These are phyloP conservation scores for Pseudococcus viburni DNA, from an alignment of 2,888 invertebrate genomes.

Conservation along the genomic window DNA sequence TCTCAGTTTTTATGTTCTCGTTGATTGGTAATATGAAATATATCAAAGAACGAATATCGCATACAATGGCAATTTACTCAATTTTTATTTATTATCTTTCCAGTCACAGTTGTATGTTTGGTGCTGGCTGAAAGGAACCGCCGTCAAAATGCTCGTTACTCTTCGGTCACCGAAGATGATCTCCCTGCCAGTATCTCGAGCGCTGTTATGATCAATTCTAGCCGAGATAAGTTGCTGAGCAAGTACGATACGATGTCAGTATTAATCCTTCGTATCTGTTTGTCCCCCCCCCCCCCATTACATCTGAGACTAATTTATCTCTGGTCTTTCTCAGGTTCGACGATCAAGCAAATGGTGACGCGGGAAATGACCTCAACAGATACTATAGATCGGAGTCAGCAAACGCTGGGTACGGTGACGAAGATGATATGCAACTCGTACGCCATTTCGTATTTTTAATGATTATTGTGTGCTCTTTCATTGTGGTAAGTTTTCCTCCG, in stretches of 20 bases:
- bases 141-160: slow-evolving; percentile 52
- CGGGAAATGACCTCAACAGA: background rate
- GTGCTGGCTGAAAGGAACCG: slow-evolving; percentile 60
- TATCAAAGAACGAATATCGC: background rate
- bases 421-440: slow-evolving; percentile 58
- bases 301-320: background rate
- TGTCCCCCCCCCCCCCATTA: too few relatives aligned
- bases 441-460: slow-evolving; percentile 60
- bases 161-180: slow-evolving; percentile 52
- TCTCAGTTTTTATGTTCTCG: slow-evolving; percentile 62
- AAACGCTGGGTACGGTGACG: background rate
- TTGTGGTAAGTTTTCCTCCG: slow-evolving; percentile 57
- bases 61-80: too few relatives aligned
- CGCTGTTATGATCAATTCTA: background rate
- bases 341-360: background rate
- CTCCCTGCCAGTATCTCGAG: slow-evolving; percentile 57
- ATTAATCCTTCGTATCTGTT: background rate
- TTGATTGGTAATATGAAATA: slow-evolving; percentile 46
- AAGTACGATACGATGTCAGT: slow-evolving; percentile 54
- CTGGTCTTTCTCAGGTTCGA: background rate
- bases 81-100: background rate
- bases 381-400: background rate
- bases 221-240: background rate
- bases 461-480: slow-evolving; percentile 57
- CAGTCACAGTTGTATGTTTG: slow-evolving; percentile 64